phyloP scores from a whole-genome alignment of 23 tunicate species.

The Ascidia mentula region DNA sequence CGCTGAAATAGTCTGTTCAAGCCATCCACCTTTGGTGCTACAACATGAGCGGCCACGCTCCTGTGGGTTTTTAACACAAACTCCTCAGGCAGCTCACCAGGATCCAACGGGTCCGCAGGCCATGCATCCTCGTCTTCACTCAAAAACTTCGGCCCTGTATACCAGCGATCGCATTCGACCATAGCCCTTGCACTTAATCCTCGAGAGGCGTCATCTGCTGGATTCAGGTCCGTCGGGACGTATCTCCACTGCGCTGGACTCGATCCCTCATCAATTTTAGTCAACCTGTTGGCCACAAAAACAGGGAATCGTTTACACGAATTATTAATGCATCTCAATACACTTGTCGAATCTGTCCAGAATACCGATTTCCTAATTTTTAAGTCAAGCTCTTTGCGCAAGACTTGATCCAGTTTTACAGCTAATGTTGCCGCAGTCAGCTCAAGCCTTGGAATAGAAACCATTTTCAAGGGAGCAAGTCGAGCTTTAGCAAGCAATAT shows the following conservation, averaged over 20 bases:
- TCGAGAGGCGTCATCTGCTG: constrained; percentile 18
- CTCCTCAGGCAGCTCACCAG: neutral
- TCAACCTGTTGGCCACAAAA: neutral
- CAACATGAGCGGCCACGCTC: neutral
- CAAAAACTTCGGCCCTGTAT: constrained; percentile 10
- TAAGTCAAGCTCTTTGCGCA: neutral
- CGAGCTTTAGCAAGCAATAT: neutral
- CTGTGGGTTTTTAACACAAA: neutral
- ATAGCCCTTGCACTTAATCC: neutral
- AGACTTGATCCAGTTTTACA: neutral
- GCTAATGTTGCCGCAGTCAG: neutral
- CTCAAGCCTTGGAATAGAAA: neutral
- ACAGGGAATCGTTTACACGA: neutral
- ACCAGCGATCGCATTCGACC: neutral
- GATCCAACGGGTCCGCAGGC: neutral
- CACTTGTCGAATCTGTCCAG: neutral
- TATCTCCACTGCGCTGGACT: neutral
- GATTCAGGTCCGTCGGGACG: constrained; percentile 1
- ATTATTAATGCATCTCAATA: neutral
- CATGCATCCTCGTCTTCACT: neutral
- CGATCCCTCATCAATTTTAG: neutral
- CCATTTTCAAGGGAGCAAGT: neutral
- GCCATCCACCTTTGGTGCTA: neutral
- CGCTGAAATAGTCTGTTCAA: neutral
- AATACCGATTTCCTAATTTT: neutral